Conservation (phyloP, 2,113 vertebrate species). For the Tursiops truncatus region DNA sequence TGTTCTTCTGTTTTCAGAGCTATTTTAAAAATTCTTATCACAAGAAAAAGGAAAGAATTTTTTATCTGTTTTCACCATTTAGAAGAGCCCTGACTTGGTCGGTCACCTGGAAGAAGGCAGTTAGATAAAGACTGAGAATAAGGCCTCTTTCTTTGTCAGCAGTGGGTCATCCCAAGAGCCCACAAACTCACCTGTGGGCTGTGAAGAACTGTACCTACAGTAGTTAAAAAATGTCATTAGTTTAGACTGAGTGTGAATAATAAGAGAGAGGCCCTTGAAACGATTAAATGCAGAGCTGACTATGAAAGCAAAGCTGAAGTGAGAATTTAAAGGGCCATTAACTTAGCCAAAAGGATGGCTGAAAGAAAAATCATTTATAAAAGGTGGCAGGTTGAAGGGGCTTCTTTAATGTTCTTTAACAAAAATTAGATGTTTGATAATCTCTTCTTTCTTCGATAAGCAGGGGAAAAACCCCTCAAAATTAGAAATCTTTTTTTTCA, state of each 20-base stretch:
- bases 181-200: neutral
- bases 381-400: neutral
- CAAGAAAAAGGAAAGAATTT: neutral
- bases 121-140: neutral
- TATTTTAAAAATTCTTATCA: neutral
- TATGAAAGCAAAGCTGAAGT: neutral
- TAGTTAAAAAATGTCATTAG: neutral
- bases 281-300: neutral
- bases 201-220: neutral
- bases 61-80: neutral
- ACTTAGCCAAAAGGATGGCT: neutral
- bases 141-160: neutral
- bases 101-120: neutral
- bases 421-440: constrained; percentile 33
- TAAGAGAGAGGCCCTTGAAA: neutral
- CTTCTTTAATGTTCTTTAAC: constrained; percentile 34
- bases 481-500: neutral
- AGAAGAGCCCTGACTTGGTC: neutral
- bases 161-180: neutral
- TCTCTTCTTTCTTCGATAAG: constrained; percentile 12
- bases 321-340: constrained; percentile 34
- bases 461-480: neutral
- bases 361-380: constrained; percentile 30
- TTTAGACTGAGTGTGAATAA: neutral
- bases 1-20: neutral